A percentile compares a stretch with the other conserved stretches of the same genome.
phyloP scores from a whole-genome alignment of 2,113 vertebrate genomes.

The Oxyura jamaicensis region DNA sequence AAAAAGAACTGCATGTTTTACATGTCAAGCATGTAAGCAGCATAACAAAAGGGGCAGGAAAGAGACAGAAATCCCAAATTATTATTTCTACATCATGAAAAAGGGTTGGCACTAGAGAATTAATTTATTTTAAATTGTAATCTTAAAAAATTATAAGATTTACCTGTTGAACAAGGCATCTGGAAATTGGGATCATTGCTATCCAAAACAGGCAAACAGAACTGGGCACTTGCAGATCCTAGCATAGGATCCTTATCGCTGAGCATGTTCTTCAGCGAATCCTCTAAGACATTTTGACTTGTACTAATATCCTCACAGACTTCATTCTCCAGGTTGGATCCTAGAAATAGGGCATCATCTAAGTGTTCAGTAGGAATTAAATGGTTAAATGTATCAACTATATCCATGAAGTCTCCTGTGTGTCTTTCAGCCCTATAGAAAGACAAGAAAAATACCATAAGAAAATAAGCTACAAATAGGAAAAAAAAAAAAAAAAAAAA shows the following conservation, averaged over 20 bases:
- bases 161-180: conserved; percentile 91
- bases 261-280: conserved; percentile 99
- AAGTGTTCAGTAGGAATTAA: conserved; percentile 99
- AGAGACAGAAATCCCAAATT: conserved; percentile 49
- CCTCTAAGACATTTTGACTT: conserved; percentile 87
- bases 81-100: conserved; percentile 54
- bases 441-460: conserved; percentile 87
- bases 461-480: conserved; percentile 81
- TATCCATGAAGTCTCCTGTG: conserved; percentile 98
- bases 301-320: conserved; percentile 95
- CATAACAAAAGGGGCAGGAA: conserved; percentile 1
- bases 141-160: conserved; percentile 83
- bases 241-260: conserved; percentile 99
- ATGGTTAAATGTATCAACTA: conserved; percentile 98
- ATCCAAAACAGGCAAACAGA: conserved; percentile 94
- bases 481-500: not conserved
- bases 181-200: conserved; percentile 92
- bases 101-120: conserved; percentile 65
- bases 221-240: conserved; percentile 97
- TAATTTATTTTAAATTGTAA: conserved; percentile 75
- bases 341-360: conserved; percentile 94
- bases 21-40: conserved; percentile 61
- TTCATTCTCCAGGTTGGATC: conserved; percentile 97
- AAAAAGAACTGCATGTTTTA: conserved; percentile 9
- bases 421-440: conserved; percentile 89